Evolutionary conservation across 2,113 vertebrate species (phyloP).

Genomic region (Pluvialis apricaria): DNA sequence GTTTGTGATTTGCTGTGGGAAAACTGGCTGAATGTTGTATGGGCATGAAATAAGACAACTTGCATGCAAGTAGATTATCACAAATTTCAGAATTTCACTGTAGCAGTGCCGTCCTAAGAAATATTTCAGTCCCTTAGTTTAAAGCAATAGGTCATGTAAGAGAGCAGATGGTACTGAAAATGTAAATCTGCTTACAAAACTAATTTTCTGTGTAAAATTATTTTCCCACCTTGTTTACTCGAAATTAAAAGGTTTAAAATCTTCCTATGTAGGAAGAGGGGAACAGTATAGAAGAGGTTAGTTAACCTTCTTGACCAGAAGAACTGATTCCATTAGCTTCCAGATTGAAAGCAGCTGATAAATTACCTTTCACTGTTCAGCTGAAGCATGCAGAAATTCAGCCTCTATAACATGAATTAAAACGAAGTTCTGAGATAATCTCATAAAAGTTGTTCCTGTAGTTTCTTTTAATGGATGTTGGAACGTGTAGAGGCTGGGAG

Average conservation of each 20-base stretch:
- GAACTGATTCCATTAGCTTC: not conserved
- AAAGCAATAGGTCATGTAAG: not conserved
- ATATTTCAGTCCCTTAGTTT: not conserved
- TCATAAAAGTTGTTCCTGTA: not conserved
- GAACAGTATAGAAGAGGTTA: not conserved
- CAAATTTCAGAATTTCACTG: not conserved
- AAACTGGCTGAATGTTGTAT: not conserved
- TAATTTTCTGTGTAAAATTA: not conserved
- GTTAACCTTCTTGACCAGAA: not conserved
- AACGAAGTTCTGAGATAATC: not conserved
- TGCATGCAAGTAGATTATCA: not conserved
- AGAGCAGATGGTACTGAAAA: not conserved
- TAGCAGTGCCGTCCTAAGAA: not conserved
- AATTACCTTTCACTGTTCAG: slow-evolving; percentile 29
- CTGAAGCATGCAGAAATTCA: slow-evolving; percentile 28
- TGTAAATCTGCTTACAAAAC: slow-evolving; percentile 14
- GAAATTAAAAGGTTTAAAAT: not conserved
- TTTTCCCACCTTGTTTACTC: not conserved
- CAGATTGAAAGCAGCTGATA: not conserved
- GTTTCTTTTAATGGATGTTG: not conserved
- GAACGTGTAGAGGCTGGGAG: not conserved
- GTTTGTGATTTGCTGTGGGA: not conserved
- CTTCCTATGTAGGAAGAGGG: not conserved
- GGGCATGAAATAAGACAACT: not conserved
- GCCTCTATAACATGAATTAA: not conserved